phyloP scores from a whole-genome alignment of 2,113 vertebrate species.

The Gymnorhina tibicen region DNA sequence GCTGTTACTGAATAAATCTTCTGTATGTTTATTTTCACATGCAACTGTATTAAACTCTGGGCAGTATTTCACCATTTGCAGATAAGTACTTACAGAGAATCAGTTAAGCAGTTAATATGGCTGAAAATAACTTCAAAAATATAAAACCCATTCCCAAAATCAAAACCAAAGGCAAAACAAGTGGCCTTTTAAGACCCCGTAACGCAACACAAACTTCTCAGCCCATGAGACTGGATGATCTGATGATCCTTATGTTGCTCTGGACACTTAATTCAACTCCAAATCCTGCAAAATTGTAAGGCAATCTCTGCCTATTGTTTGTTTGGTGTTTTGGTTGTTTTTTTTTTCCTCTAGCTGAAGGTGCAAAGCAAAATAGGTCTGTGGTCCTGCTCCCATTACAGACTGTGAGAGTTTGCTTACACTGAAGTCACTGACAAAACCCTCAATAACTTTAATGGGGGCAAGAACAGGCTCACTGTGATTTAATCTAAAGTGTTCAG shows the following conservation, averaged over 20 bases:
- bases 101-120: background rate
- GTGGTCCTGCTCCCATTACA: background rate
- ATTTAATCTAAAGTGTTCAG: slow-evolving; percentile 31
- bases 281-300: background rate
- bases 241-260: background rate
- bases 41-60: background rate
- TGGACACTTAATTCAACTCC: background rate
- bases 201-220: background rate
- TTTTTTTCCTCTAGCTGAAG: background rate
- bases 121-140: background rate
- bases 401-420: slow-evolving; percentile 40
- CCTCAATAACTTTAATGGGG: slow-evolving; percentile 33
- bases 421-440: slow-evolving; percentile 32
- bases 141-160: background rate
- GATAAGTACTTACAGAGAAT: background rate
- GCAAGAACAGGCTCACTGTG: slow-evolving; percentile 2
- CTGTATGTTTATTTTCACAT: background rate
- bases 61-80: background rate
- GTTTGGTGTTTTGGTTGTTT: background rate
- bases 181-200: background rate
- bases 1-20: background rate
- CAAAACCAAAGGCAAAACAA: background rate
- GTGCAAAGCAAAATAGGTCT: slow-evolving; percentile 29
- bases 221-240: background rate
- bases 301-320: background rate